These are phyloP conservation scores for Habroteleia sp. DNA, from an alignment of 2,888 invertebrate species.

Conservation along the genomic window DNA sequence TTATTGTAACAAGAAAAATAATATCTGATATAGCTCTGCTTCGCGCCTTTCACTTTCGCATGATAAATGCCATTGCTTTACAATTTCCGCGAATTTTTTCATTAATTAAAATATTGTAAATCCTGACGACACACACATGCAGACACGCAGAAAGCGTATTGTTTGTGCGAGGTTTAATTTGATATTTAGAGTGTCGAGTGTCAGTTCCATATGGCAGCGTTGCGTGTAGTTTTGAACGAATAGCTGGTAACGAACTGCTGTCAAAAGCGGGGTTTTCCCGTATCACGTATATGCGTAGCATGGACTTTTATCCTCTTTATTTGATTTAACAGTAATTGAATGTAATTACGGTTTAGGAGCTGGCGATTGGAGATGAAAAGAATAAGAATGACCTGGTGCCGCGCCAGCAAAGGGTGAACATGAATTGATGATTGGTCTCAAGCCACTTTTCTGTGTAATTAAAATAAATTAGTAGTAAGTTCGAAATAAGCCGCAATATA, in stretches of 20 bases:
- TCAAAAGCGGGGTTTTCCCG: conserved; percentile 49
- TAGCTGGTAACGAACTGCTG: conserved; percentile 59
- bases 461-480: no score
- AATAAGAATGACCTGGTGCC: no score
- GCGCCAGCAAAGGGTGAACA: background rate
- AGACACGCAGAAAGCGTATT: no score
- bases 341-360: conserved; percentile 67
- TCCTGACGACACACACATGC: conserved; percentile 32
- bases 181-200: conserved; percentile 56
- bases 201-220: conserved; percentile 54
- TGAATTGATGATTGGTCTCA: no score
- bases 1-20: conserved; percentile 42
- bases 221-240: conserved; percentile 60
- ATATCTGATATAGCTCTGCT: conserved; percentile 21
- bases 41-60: conserved; percentile 18
- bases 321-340: conserved; percentile 57
- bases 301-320: conserved; percentile 7
- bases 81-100: conserved; percentile 36
- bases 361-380: conserved; percentile 68
- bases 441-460: no score
- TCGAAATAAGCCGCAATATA: no score
- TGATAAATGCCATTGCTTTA: conserved; percentile 25
- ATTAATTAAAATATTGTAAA: conserved; percentile 51
- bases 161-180: conserved; percentile 51
- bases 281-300: conserved; percentile 34